Evolutionary conservation across 1,140 invertebrate species (phyloP).

Genomic region (Papilio polytes): DNA sequence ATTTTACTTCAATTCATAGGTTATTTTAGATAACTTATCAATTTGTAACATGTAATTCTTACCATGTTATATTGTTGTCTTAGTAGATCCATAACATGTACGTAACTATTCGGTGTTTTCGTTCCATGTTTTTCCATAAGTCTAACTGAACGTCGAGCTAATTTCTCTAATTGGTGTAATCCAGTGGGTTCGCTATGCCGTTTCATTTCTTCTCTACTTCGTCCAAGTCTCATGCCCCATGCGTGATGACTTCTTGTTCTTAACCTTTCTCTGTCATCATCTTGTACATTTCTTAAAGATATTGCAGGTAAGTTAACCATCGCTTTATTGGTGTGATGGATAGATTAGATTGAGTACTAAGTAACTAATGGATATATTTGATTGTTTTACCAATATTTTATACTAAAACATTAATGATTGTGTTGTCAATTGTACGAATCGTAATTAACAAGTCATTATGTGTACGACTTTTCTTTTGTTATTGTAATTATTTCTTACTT

Average conservation of each 20-base stretch:
- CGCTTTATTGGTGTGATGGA: background rate
- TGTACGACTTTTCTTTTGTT: background rate
- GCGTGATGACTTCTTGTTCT: slow-evolving; percentile 40
- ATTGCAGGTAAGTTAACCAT: slow-evolving; percentile 44
- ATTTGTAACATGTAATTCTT: slow-evolving; percentile 21
- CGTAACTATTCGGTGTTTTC: slow-evolving; percentile 14
- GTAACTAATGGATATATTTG: background rate
- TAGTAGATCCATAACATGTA: slow-evolving; percentile 48
- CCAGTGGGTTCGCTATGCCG: slow-evolving; percentile 29
- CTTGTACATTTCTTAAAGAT: slow-evolving; percentile 30
- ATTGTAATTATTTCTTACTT: background rate
- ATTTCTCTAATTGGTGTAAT: slow-evolving; percentile 41
- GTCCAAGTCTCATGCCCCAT: slow-evolving; percentile 43
- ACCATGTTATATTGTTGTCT: slow-evolving; percentile 54
- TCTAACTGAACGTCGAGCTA: slow-evolving; percentile 35
- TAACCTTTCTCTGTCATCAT: slow-evolving; percentile 28
- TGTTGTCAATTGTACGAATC: background rate
- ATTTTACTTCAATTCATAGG: too few relatives aligned
- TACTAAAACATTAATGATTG: background rate
- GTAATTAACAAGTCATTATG: slow-evolving; percentile 8
- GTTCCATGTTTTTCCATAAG: slow-evolving; percentile 45
- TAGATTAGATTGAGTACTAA: slow-evolving; percentile 4
- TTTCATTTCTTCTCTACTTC: slow-evolving; percentile 39
- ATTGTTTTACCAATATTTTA: background rate
- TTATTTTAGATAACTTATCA: too few relatives aligned